phyloP scores from a whole-genome alignment of 2,113 vertebrate genomes.

The Notothenia coriiceps region DNA sequence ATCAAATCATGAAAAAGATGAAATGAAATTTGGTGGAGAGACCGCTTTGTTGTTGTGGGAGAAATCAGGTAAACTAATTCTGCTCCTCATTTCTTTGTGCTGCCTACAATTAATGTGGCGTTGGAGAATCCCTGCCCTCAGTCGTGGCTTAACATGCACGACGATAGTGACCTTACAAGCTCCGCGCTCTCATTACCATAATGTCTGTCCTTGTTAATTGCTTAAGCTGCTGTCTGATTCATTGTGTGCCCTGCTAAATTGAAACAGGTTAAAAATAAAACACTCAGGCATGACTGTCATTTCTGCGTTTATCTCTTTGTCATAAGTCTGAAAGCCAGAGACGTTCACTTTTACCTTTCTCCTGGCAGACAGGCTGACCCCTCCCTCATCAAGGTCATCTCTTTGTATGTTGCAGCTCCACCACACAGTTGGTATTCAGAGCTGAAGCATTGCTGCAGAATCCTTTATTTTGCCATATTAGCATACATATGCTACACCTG shows the following conservation, averaged over 20 bases:
- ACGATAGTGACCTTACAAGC: conserved; percentile 89
- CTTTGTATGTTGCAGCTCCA: conserved; percentile 52
- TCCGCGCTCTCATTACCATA: conserved; percentile 84
- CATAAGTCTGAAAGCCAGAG: conserved; percentile 26
- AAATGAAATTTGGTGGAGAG: background rate
- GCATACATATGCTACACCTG: conserved; percentile 62
- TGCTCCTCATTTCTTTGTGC: conserved; percentile 70
- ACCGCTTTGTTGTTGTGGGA: conserved; percentile 3
- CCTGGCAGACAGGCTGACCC: conserved; percentile 40
- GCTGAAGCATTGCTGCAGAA: conserved; percentile 5
- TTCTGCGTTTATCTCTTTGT: conserved; percentile 58
- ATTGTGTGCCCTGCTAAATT: conserved; percentile 81
- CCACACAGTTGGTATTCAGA: conserved; percentile 66
- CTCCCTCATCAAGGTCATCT: conserved; percentile 49
- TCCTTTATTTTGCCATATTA: conserved; percentile 49
- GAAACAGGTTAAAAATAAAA: conserved; percentile 67
- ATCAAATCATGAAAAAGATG: conserved; percentile 1
- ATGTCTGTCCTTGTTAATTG: conserved; percentile 87
- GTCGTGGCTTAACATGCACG: conserved; percentile 86
- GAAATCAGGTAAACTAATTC: conserved; percentile 75
- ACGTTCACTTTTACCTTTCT: background rate
- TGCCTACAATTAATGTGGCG: conserved; percentile 79
- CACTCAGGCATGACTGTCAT: conserved; percentile 65
- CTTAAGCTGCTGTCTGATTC: conserved; percentile 83
- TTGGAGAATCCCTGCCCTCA: conserved; percentile 77